A percentile compares a stretch with the other conserved stretches of the same genome.
Evolutionary conservation across 2,888 invertebrate genomes (phyloP).

Genomic region (Chrysomela aeneicollis): DNA sequence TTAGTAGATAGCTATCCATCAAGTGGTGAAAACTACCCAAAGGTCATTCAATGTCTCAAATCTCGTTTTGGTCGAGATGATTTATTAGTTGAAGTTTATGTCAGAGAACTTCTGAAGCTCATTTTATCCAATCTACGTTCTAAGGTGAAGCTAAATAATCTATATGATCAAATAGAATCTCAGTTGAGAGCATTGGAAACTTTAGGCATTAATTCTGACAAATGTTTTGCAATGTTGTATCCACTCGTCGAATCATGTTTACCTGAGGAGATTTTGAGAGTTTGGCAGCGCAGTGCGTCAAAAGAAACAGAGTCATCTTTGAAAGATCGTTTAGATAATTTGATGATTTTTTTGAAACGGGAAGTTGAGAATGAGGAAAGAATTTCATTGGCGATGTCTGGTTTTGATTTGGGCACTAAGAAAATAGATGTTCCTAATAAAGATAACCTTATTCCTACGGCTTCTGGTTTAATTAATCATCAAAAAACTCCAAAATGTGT

Average conservation of each 20-base stretch:
- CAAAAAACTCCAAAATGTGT: too few species aligned
- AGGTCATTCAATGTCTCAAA: constrained; percentile 41
- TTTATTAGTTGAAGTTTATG: constrained; percentile 16
- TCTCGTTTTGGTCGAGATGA: constrained; percentile 48
- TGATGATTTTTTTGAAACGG: constrained; percentile 18
- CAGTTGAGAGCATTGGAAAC: too few species aligned
- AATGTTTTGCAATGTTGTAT: too few species aligned
- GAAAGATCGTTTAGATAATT: constrained; percentile 1
- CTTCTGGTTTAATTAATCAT: too few species aligned
- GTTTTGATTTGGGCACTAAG: constrained; percentile 3
- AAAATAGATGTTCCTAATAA: neutral
- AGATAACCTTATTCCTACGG: too few species aligned
- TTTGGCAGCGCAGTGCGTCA: constrained; percentile 10
- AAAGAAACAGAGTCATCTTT: neutral
- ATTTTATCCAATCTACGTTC: too few species aligned
- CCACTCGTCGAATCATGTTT: too few species aligned
- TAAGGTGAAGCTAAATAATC: too few species aligned
- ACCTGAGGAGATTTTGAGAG: constrained; percentile 16
- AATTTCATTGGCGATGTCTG: constrained; percentile 11
- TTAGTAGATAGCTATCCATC: constrained; percentile 41
- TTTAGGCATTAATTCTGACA: too few species aligned
- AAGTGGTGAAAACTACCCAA: constrained; percentile 37
- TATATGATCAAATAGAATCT: too few species aligned
- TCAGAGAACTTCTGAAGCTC: too few species aligned
- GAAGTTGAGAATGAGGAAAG: constrained; percentile 24